Conservation (phyloP, 2,888 invertebrate species). For the Drymonia ruficornis region DNA sequence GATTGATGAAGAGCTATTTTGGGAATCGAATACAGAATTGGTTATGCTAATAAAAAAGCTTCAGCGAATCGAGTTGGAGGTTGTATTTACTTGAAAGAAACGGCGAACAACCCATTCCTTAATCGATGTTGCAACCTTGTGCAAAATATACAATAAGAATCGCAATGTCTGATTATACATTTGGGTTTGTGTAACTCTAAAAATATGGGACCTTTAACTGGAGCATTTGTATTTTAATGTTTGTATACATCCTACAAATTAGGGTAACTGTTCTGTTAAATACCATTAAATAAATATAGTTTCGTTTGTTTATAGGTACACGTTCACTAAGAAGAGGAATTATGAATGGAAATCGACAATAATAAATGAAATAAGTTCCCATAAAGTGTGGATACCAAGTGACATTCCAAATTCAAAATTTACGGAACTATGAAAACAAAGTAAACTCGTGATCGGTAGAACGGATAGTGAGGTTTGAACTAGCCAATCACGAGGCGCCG, state of each 20-base stretch:
- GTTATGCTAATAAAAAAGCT: slow-evolving; percentile 7
- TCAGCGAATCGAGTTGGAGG: slow-evolving; percentile 15
- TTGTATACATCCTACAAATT: too few species aligned
- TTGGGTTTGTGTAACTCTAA: slow-evolving; percentile 8
- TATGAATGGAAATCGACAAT: background rate
- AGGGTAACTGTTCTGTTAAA: too few species aligned
- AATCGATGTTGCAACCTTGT: slow-evolving; percentile 70
- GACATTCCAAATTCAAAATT: slow-evolving; percentile 17
- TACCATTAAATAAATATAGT: too few species aligned
- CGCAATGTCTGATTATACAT: slow-evolving; percentile 41
- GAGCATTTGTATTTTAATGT: too few species aligned
- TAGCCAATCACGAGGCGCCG: slow-evolving; percentile 29
- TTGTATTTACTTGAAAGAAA: slow-evolving; percentile 26
- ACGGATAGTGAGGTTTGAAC: slow-evolving; percentile 35
- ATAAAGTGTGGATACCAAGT: slow-evolving; percentile 15
- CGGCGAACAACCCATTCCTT: slow-evolving; percentile 26
- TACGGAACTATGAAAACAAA: slow-evolving; percentile 40
- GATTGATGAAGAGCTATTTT: slow-evolving; percentile 35
- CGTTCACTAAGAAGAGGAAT: background rate
- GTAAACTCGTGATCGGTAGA: slow-evolving; percentile 37
- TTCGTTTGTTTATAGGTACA: background rate
- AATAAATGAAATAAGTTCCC: slow-evolving; percentile 1
- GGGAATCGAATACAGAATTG: slow-evolving; percentile 6
- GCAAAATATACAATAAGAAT: slow-evolving; percentile 37
- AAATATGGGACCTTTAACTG: too few species aligned